These are phyloP conservation scores for Tetramorium simillimum DNA, from an alignment of 1,140 invertebrate genomes.

Conservation along the genomic window DNA sequence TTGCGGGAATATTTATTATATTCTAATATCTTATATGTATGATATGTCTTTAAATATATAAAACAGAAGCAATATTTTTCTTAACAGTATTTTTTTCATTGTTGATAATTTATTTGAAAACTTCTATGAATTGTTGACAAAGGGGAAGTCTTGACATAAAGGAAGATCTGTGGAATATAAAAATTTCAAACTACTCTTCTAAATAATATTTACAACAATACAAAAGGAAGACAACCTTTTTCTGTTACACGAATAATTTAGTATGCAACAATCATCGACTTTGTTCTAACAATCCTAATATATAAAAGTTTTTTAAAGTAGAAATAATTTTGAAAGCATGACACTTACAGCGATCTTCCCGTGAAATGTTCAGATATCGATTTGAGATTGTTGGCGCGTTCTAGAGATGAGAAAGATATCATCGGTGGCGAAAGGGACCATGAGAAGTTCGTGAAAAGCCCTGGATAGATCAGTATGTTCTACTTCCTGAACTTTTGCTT, in stretches of 20 bases:
- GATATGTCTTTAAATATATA: neutral
- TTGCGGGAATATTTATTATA: neutral
- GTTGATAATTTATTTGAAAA: slow-evolving; percentile 7
- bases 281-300: neutral
- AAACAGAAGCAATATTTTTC: neutral
- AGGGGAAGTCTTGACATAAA: neutral
- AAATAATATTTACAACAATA: neutral
- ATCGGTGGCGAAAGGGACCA: neutral
- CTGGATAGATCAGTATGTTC: slow-evolving; percentile 34
- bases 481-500: slow-evolving; percentile 36
- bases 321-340: neutral
- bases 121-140: neutral
- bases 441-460: slow-evolving; percentile 38
- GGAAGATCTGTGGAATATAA: neutral
- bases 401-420: slow-evolving; percentile 20
- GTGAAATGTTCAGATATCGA: neutral
- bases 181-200: neutral
- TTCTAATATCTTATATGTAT: neutral
- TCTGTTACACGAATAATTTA: neutral
- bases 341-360: neutral
- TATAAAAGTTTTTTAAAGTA: neutral
- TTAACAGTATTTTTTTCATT: neutral
- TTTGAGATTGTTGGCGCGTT: slow-evolving; percentile 16
- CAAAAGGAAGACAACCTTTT: neutral
- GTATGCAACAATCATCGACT: neutral